Evolutionary conservation across 2,797 vertebrate genomes (phyloP).

Genomic region (Coendou prehensilis): DNA sequence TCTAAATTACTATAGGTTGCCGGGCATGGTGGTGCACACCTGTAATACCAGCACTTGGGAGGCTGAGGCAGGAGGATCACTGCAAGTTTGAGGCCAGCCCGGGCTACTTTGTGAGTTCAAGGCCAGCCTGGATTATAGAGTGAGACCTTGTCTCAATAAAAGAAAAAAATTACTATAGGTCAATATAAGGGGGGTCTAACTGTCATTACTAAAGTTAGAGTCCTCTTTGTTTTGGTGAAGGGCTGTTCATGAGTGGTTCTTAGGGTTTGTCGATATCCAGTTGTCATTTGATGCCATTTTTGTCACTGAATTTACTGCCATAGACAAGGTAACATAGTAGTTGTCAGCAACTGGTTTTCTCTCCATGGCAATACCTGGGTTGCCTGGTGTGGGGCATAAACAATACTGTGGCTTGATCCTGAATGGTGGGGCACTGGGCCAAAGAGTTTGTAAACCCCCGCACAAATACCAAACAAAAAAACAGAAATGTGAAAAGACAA

Average conservation of each 20-base stretch:
- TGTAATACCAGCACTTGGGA: no score
- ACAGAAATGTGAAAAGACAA: background rate
- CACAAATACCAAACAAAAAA: background rate
- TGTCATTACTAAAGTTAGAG: background rate
- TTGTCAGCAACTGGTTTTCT: background rate
- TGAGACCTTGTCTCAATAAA: no score
- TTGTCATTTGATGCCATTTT: background rate
- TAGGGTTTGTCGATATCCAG: background rate
- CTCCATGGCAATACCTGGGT: background rate
- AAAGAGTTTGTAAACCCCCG: background rate
- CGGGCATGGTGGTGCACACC: no score
- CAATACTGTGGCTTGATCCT: background rate
- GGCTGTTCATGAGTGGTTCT: background rate
- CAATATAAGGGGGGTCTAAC: background rate
- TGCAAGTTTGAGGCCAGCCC: no score
- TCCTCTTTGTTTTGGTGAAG: background rate
- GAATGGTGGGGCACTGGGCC: background rate
- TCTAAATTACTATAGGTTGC: background rate
- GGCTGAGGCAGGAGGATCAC: no score
- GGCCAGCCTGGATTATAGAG: no score
- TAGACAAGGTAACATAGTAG: background rate
- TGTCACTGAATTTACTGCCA: background rate
- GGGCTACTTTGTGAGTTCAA: no score
- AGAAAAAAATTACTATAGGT: background rate
- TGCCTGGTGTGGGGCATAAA: background rate